A percentile compares a stretch with the other conserved stretches of the same genome.
Conservation (phyloP, 2,113 vertebrate species). For the Lycaon pictus region DNA sequence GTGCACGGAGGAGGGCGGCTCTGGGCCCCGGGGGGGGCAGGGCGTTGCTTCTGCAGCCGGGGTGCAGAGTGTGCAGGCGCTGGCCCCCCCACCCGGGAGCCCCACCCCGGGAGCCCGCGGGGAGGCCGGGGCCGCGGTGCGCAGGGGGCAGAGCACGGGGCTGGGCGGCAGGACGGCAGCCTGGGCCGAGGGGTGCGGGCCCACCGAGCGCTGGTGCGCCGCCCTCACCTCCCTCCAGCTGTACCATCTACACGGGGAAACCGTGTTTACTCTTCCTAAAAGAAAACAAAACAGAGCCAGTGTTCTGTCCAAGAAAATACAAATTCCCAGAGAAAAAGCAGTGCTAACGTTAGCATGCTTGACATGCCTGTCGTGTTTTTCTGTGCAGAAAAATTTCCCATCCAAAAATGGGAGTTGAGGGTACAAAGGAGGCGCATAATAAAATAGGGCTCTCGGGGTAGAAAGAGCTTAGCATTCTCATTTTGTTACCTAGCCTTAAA, state of each 20-base stretch:
- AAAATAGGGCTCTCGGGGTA: background rate
- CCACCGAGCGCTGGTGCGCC: too few relatives aligned
- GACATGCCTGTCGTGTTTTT: constrained; percentile 13
- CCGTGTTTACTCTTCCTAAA: background rate
- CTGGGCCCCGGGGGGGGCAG: too few relatives aligned
- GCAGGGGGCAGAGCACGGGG: too few relatives aligned
- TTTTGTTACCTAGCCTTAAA: constrained; percentile 31
- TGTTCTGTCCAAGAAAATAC: background rate
- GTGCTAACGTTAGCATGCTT: background rate
- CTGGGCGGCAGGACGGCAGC: too few relatives aligned
- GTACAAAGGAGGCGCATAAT: background rate
- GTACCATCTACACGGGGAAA: too few relatives aligned
- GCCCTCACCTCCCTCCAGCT: too few relatives aligned
- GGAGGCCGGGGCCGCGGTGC: too few relatives aligned
- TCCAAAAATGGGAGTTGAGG: background rate
- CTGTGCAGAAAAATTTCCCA: background rate
- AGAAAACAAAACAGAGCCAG: accelerated
- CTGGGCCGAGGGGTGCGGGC: too few relatives aligned
- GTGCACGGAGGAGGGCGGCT: background rate
- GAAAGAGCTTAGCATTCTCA: background rate
- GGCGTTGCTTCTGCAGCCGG: too few relatives aligned
- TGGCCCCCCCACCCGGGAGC: too few relatives aligned
- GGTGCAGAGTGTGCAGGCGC: too few relatives aligned
- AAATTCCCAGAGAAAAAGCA: background rate
- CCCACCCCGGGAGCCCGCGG: too few relatives aligned